These are phyloP conservation scores for Poecile atricapillus DNA, from an alignment of 2,113 vertebrate species.

Conservation along the genomic window DNA sequence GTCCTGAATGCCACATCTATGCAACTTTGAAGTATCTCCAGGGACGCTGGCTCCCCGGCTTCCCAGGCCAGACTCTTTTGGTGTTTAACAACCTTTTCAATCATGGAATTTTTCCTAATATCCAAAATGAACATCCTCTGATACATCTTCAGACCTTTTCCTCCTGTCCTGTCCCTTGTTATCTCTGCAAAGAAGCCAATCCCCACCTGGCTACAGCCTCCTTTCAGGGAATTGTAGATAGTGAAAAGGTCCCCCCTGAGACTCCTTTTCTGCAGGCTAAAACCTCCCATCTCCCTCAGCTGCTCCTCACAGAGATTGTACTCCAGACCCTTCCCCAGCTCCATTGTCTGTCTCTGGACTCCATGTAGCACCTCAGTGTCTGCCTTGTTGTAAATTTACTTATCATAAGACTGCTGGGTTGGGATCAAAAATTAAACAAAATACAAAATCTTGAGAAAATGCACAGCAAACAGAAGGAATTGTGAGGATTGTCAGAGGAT, in stretches of 20 bases:
- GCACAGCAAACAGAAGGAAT: background rate
- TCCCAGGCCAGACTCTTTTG: background rate
- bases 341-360: background rate
- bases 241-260: rapidly evolving
- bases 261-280: background rate
- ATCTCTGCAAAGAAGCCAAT: background rate
- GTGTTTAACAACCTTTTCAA: rapidly evolving
- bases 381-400: background rate
- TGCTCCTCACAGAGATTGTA: background rate
- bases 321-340: background rate
- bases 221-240: background rate
- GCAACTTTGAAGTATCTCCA: background rate
- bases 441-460: background rate
- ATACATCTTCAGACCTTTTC: background rate
- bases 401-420: background rate
- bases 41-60: background rate
- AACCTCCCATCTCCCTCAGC: background rate
- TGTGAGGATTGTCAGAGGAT: background rate
- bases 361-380: background rate
- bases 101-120: background rate
- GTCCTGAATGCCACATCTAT: background rate
- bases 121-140: background rate
- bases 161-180: rapidly evolving
- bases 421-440: background rate
- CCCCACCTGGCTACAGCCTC: rapidly evolving